Evolutionary conservation across 2,113 vertebrate genomes (phyloP).

Genomic region (Microcebus lehilahytsara): DNA sequence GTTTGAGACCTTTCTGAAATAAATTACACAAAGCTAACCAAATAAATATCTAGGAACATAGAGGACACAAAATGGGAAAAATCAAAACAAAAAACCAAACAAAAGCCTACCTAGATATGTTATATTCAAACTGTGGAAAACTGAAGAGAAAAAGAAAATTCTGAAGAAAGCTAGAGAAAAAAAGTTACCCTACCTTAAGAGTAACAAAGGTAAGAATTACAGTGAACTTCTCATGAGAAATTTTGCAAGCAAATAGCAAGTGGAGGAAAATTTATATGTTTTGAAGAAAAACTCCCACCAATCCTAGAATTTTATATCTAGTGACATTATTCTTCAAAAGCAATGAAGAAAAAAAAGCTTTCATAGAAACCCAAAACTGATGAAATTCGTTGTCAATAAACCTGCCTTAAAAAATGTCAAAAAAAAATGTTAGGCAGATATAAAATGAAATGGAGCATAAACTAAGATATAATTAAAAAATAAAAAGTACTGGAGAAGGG

Average conservation of each 20-base stretch:
- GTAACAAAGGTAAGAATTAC: neutral
- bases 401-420: neutral
- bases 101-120: neutral
- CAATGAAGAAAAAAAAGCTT: neutral
- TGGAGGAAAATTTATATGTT: neutral
- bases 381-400: neutral
- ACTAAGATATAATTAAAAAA: neutral
- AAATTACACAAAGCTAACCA: neutral
- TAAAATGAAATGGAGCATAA: neutral
- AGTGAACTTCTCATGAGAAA: neutral
- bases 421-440: neutral
- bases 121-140: neutral
- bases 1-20: neutral
- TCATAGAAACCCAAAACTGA: neutral
- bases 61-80: neutral
- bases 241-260: neutral
- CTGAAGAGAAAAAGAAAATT: neutral
- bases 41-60: neutral
- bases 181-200: neutral
- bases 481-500: neutral
- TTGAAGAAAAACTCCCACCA: neutral
- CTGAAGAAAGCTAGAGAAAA: neutral
- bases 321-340: neutral
- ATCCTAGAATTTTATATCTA: neutral
- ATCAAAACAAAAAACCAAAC: neutral